These are phyloP conservation scores for Probosciger aterrimus DNA, from an alignment of 2,113 vertebrate genomes.

Conservation along the genomic window DNA sequence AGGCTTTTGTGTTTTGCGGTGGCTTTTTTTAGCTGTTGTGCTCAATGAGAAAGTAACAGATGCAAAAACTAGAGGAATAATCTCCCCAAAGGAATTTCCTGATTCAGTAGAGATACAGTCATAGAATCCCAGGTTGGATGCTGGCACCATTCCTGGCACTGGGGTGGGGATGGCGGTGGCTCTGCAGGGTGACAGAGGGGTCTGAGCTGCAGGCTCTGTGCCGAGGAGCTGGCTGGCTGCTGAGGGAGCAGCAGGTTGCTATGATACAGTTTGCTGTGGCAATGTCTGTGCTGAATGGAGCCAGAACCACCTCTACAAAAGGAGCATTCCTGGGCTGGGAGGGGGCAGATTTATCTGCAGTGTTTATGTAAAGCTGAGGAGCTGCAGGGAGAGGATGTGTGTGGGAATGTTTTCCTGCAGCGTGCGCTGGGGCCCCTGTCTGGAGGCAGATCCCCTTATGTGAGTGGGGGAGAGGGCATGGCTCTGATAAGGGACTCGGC, in stretches of 20 bases:
- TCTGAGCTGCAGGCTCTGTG: background rate
- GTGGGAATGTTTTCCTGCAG: background rate
- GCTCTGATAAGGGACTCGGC: background rate
- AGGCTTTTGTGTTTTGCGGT: too few relatives aligned
- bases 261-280: slow-evolving; percentile 42
- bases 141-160: rapidly evolving
- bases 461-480: rapidly evolving
- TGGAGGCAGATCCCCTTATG: background rate
- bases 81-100: background rate
- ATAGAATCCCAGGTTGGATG: background rate
- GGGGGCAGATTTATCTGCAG: background rate
- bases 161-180: rapidly evolving
- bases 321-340: slow-evolving; percentile 47
- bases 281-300: slow-evolving; percentile 11
- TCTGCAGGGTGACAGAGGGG: rapidly evolving
- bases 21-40: background rate
- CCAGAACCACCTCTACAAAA: slow-evolving; percentile 28
- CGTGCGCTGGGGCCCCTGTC: background rate
- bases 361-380: slow-evolving; percentile 27
- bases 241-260: slow-evolving; percentile 39
- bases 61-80: background rate
- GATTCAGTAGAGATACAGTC: background rate
- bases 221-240: background rate
- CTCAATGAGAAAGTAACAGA: background rate
- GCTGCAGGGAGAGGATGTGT: background rate